Conservation (phyloP, 2,888 invertebrate genomes). For the Plagiodera versicolora region DNA sequence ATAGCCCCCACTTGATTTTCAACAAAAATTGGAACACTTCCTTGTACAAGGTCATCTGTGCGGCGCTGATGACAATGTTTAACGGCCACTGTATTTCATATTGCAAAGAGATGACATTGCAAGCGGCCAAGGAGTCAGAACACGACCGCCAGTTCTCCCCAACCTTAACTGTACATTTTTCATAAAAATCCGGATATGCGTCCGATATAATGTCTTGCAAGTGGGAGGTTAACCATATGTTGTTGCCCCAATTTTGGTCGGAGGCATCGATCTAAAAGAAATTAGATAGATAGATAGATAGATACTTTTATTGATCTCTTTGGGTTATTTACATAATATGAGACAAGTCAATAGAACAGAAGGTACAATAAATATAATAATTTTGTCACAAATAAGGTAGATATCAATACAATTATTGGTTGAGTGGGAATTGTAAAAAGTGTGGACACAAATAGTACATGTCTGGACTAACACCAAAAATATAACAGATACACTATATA, state of each 20-base stretch:
- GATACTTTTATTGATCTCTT: no score
- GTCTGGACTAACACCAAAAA: no score
- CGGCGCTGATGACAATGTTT: conserved; percentile 46
- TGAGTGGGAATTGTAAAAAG: no score
- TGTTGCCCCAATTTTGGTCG: conserved; percentile 44
- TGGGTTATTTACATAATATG: no score
- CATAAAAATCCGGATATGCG: conserved; percentile 47
- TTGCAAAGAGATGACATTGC: conserved; percentile 41
- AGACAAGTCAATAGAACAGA: no score
- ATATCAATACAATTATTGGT: no score
- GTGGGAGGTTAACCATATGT: conserved; percentile 48
- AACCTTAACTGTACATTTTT: conserved; percentile 44
- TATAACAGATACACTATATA: no score
- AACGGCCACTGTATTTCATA: conserved; percentile 50
- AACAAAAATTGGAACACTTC: conserved; percentile 50
- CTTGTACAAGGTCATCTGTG: conserved; percentile 46
- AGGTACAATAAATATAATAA: no score
- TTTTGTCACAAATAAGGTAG: no score
- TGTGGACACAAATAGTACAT: no score
- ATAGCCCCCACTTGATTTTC: conserved; percentile 51
- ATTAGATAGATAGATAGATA: no score
- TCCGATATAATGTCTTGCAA: conserved; percentile 52
- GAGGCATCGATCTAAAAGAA: not conserved
- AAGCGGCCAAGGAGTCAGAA: conserved; percentile 42
- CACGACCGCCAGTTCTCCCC: conserved; percentile 40